Base-by-base conservation (phyloP, 1,140 invertebrate genomes). In the Panagrolaimus sp. region DNA sequence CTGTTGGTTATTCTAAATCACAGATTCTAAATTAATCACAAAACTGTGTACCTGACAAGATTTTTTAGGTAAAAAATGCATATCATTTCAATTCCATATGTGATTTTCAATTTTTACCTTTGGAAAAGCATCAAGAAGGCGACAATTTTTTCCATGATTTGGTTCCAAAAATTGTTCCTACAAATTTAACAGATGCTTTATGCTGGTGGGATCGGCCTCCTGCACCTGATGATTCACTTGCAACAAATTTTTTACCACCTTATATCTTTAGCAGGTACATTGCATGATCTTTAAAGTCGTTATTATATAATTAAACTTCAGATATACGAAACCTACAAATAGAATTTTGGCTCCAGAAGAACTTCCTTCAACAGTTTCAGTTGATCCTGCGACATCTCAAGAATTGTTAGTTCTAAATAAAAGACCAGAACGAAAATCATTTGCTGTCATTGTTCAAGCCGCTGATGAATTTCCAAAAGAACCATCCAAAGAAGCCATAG, bases 381-480 rank as follows among this genome's bases (percentile, higher is more conserved):
- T n/a, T 24, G 45, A 65, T 32, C 26, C 15, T 0, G n/a, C 43
- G 4, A 43, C 21, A 24, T 32, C 43, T 6, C 17, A 44, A 10
- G 43, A 65, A 12, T 15, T 44, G 4, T 21, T 58, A 26, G 52
- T 17, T 12, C 15, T 58, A 0, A 26, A 21, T 76, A 48, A 82
- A 15, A 73, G 80, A 43, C 70, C 63, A n/a, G 81, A 83, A 65
- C 73, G 80, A 15, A 82, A 83, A 58, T 73, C 81, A 5, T 67
- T 74, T 0, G 79, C 80, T n/a, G 52, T 78, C 15, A 82, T 74
- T 17, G 78, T 83, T n/a, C 63, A 74, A 38, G 73, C 64, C 1
- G 44, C 65, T 1, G 80, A 83, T n/a, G 52, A 63, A 1, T 82
- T 82, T 58, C 80, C 80, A 28, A 15, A 52, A 7, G 69, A 55